phyloP scores from a whole-genome alignment of 2,888 invertebrate species.

The Heteromurus nitidus region DNA sequence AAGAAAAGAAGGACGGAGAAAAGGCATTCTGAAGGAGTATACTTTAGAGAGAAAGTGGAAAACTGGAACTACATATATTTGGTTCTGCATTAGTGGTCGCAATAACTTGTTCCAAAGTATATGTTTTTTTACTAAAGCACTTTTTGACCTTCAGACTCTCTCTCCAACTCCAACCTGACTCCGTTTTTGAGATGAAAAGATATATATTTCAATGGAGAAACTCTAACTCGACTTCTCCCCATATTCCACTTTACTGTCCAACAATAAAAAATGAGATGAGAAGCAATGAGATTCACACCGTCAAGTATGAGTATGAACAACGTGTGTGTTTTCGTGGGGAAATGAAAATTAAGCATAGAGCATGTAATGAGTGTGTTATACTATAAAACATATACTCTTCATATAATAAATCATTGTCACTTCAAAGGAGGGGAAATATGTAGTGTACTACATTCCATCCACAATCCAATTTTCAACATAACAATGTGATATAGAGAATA shows the following conservation, averaged over 20 bases:
- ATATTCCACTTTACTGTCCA: constrained; percentile 50
- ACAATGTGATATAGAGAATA: no score
- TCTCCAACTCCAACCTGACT: constrained; percentile 37
- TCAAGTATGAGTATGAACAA: background rate
- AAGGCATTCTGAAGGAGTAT: no score
- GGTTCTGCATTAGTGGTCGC: no score
- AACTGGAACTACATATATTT: no score
- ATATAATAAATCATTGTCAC: constrained; percentile 67
- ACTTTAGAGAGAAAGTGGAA: background rate
- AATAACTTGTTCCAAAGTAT: no score
- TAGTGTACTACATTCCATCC: no score
- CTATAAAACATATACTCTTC: constrained; percentile 65
- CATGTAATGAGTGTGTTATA: constrained; percentile 53
- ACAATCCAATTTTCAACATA: no score
- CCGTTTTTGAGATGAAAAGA: no score
- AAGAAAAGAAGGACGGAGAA: constrained; percentile 1
- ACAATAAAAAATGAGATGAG: constrained; percentile 42
- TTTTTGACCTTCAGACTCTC: constrained; percentile 59
- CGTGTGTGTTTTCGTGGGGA: constrained; percentile 29
- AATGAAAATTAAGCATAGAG: constrained; percentile 52
- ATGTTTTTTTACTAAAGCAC: no score
- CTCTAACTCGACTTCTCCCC: no score
- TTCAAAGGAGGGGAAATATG: constrained; percentile 40
- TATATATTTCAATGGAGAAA: no score
- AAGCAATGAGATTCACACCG: constrained; percentile 1